phyloP scores from a whole-genome alignment of 2,113 vertebrate species.

The Manacus vitellinus region DNA sequence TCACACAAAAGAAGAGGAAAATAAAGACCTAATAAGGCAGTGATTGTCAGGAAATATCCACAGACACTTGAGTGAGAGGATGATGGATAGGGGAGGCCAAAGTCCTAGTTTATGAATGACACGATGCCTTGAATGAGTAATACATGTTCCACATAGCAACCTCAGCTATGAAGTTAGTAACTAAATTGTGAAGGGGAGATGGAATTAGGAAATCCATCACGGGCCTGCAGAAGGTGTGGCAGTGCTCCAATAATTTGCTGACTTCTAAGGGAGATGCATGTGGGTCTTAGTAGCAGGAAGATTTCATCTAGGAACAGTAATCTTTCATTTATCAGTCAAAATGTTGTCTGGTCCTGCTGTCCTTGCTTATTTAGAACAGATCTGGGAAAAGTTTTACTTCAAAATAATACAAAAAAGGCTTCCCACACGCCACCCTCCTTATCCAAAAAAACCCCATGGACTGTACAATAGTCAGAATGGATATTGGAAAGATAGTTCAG shows the following conservation, averaged over 20 bases:
- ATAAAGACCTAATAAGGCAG: neutral
- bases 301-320: neutral
- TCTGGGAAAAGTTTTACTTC: neutral
- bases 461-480: neutral
- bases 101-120: neutral
- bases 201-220: neutral
- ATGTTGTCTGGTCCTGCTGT: neutral
- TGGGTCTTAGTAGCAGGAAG: neutral
- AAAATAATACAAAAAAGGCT: neutral
- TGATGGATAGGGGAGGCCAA: neutral
- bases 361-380: neutral
- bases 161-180: neutral
- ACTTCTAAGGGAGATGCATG: neutral
- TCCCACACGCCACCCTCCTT: accelerated
- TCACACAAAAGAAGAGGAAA: neutral
- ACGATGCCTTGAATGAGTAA: neutral
- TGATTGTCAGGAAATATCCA: neutral
- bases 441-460: neutral
- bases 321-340: neutral
- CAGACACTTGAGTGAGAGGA: neutral
- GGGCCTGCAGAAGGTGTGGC: neutral
- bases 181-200: neutral
- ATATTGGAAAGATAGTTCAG: neutral
- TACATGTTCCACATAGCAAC: accelerated
- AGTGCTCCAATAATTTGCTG: neutral